phyloP scores from a whole-genome alignment of 2,888 invertebrate species.

The Anodontia alba region DNA sequence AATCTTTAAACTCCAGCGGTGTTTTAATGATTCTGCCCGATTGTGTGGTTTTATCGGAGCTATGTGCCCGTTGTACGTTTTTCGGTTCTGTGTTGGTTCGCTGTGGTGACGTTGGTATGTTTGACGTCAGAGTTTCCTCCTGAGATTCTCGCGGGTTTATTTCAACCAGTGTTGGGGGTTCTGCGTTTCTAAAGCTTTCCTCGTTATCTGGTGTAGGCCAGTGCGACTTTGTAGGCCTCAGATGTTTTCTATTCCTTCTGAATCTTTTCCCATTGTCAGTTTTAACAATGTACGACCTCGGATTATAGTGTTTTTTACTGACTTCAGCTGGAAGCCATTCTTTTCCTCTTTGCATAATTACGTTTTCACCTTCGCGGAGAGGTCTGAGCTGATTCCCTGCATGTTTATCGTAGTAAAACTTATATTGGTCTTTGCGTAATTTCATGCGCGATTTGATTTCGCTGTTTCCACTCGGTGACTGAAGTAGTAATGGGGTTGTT shows the following conservation, averaged over 20 bases:
- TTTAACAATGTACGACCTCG: background rate
- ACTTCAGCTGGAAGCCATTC: background rate
- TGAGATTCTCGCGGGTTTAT: too few species aligned
- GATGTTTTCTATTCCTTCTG: background rate
- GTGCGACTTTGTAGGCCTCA: background rate
- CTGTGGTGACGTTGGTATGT: too few species aligned
- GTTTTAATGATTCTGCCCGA: too few species aligned
- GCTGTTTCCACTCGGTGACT: background rate
- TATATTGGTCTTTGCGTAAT: background rate
- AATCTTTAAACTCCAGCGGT: too few species aligned
- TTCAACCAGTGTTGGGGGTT: too few species aligned
- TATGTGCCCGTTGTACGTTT: too few species aligned
- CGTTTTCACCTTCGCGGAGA: background rate
- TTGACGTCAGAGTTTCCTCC: too few species aligned
- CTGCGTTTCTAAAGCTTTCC: too few species aligned
- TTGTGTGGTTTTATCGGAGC: too few species aligned
- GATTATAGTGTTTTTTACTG: background rate
- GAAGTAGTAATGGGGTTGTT: background rate
- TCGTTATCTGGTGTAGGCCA: too few species aligned
- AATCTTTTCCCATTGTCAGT: background rate
- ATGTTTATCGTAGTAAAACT: background rate
- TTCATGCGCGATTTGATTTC: background rate
- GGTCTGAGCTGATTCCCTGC: background rate
- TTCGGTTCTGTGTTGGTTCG: too few species aligned
- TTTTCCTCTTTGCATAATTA: background rate